Base-by-base conservation (phyloP, 2,888 invertebrate genomes). In the Macrosiphum euphorbiae region DNA sequence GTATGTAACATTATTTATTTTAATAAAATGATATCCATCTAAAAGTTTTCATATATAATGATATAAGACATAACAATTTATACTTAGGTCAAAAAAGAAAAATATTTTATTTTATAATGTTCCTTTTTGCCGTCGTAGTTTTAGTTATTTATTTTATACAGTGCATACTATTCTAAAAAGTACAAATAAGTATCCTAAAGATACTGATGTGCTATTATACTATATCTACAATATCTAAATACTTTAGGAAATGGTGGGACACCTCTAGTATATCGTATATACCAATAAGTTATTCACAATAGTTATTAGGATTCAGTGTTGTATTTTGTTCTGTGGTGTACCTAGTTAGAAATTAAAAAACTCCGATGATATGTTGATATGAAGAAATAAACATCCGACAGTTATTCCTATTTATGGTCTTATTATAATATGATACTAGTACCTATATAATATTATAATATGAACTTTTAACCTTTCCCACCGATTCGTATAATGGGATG, bases 381-480 rank as follows among this genome's bases (percentile, higher is more conserved):
- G 4, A 13, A 20, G 41, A 58, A 88, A 89, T 61, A 61, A 61
- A 16, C 47, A n/a, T 50, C 67, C 3, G 35, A 78, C 50, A 90
- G 50, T 35, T 78, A 78, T 50, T 78, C 50, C 24, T 13, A 24
- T 87, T 78, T 61, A 84, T 47, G 28, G 52, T 90, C 35, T 35
- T n/a, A 47, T 61, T 26, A 44, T 85, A 44, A 44, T 85, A 44
- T 44, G 41, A 41, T 84, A 61, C 10, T 67, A 67, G 10, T 47
- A 41, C 41, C 1, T 44, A 47, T 10, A n/a, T 67, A 16, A 67
- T 86, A 50, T 50, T 55, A 78, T 35, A n/a, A 67, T 20, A 91
- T 28, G 44, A 85, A 91, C 52, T 91, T 91, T 78, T 84, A 84
- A 91, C 55, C 55, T 91, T 84, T 44, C 55, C 20, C 55, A 84